These are phyloP conservation scores for Clarias pachynema DNA, from an alignment of 2,797 vertebrate genomes.

Conservation along the genomic window DNA sequence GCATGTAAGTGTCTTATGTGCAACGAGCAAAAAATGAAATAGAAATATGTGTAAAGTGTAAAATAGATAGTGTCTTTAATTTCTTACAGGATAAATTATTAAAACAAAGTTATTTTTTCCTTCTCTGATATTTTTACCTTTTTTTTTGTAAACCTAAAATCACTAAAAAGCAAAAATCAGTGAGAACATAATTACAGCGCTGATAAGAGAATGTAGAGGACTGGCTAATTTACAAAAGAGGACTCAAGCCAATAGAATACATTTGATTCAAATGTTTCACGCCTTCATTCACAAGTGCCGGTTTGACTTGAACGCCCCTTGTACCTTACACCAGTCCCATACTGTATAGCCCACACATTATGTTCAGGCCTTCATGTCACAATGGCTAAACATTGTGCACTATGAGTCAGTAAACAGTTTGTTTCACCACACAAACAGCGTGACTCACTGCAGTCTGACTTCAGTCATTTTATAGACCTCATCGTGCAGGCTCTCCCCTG, in stretches of 20 bases:
- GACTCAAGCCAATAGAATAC: not conserved
- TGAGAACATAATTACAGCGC: not conserved
- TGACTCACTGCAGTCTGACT: constrained; percentile 3
- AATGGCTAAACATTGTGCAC: not conserved
- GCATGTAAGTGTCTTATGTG: too few species aligned
- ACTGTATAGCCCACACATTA: too few species aligned
- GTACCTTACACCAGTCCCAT: too few species aligned
- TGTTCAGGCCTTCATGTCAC: too few species aligned
- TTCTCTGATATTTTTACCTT: not conserved
- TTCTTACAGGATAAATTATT: not conserved
- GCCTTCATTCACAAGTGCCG: too few species aligned
- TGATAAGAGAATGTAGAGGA: not conserved
- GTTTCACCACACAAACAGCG: constrained; percentile 2
- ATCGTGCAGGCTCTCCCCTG: not conserved
- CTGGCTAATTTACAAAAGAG: not conserved
- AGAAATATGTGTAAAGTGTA: too few species aligned
- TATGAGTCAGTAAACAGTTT: constrained; percentile 34
- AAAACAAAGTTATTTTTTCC: not conserved
- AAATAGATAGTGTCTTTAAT: not conserved
- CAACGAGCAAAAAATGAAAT: too few species aligned
- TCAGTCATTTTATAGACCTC: not conserved
- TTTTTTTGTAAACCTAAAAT: not conserved
- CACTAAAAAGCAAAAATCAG: not conserved
- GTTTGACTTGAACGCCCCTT: too few species aligned
- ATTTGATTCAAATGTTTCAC: not conserved